Evolutionary conservation across 2,113 vertebrate genomes (phyloP), one percentile per base, ranked within the genome.

Genomic region (Pelobates fuscus): DNA sequence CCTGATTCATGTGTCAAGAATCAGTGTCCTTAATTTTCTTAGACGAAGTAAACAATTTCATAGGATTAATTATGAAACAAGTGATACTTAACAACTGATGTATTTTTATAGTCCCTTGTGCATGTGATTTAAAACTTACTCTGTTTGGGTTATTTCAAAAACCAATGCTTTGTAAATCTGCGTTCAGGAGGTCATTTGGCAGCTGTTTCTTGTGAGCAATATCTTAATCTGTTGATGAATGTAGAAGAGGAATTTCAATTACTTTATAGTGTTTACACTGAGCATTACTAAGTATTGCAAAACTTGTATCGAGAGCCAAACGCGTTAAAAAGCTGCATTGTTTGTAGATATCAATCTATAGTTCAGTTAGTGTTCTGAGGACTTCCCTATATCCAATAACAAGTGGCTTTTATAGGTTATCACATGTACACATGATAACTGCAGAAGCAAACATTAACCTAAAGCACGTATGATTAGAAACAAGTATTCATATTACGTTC

Each of bases 311-410:
- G 43, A 74, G 64, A 26, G 25, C 43, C 44, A 66, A 21, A 7
- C 64, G 52, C 46, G 60, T 18, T 17, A 59, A 70, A 75, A 62
- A 66, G 23, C 32, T 67, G 49, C 25, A 81, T 41, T 14, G 43
- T 78, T 59, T 59, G 27, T 55, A 18, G 37, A 21, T 27, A 32
- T 60, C 21, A 58, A 18, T 55, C n/a, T 25, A 21, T 25, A 27
- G 32, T 24, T 41, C 54, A 25, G 27, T 32, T 46, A 69, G 26
- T 32, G 26, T 30, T 32, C 23, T 21, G 30, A 59, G 67, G 52
- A 49, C 32, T 41, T 18, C 30, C 12, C 37, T 43, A 54, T 14
- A 20, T 37, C 67, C 49, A 49, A 69, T 69, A 23, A 55, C n/a
- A 69, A 18, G 20, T 24, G 4, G 17, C n/a, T 49, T 49, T 17